phyloP scores from a whole-genome alignment of 2,797 vertebrate species.

The Spinus olivaceus region DNA sequence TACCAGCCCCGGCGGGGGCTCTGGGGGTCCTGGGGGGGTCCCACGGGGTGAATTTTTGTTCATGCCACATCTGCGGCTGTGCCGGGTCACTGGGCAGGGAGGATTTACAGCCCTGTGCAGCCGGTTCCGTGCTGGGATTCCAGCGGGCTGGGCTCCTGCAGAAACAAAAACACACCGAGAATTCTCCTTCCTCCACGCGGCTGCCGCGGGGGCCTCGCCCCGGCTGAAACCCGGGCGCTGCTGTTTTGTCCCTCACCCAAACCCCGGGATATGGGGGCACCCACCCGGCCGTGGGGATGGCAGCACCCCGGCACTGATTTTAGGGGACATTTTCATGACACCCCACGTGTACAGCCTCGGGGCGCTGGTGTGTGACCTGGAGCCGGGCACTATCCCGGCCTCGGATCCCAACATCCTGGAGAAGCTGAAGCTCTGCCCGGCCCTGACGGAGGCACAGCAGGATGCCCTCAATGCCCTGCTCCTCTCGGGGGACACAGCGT shows the following conservation, averaged over 20 bases:
- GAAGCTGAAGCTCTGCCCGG: conserved; percentile 57
- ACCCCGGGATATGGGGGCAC: accelerated
- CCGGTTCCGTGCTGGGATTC: neutral
- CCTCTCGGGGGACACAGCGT: neutral
- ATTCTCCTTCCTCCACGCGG: neutral
- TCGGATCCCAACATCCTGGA: neutral
- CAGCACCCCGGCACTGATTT: neutral
- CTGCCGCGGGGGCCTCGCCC: accelerated
- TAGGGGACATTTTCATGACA: neutral
- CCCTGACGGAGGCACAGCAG: neutral
- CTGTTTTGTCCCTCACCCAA: neutral
- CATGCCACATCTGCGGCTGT: neutral
- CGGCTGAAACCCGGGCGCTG: neutral
- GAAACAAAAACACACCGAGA: neutral
- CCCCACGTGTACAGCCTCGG: neutral
- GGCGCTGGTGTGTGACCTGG: conserved; percentile 62
- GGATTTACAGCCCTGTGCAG: neutral
- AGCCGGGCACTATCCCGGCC: neutral
- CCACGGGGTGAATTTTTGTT: accelerated
- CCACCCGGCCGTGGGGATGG: accelerated
- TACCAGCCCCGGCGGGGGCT: accelerated
- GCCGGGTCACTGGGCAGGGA: neutral
- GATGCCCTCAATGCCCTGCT: conserved; percentile 20
- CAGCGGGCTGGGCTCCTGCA: neutral
- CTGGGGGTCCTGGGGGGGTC: neutral